Conservation (phyloP, 2,888 invertebrate species). For the Nomada ruficornis region DNA sequence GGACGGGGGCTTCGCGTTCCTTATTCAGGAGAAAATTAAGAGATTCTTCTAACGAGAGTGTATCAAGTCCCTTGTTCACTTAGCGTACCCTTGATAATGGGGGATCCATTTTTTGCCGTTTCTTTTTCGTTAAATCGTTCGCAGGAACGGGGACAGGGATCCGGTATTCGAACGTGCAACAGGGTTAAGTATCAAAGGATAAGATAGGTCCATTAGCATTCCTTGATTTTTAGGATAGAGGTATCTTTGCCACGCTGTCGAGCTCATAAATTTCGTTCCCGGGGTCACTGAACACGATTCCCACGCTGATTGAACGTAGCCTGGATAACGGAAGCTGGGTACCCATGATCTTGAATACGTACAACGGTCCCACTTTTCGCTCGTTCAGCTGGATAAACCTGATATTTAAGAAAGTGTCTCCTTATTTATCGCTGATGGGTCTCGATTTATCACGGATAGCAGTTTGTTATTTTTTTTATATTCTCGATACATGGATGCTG, state of each 20-base stretch:
- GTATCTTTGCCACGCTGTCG: constrained; percentile 25
- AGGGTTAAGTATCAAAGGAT: constrained; percentile 12
- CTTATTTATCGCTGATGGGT: constrained; percentile 16
- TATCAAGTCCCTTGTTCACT: background rate
- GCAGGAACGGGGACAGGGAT: background rate
- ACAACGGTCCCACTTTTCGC: constrained; percentile 63
- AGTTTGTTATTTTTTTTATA: background rate
- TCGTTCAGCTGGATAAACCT: constrained; percentile 63
- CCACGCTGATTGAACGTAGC: constrained; percentile 65
- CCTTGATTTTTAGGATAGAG: constrained; percentile 1
- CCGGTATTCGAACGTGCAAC: background rate
- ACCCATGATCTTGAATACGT: constrained; percentile 63
- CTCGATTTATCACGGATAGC: background rate
- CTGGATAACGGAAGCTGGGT: constrained; percentile 59
- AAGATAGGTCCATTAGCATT: constrained; percentile 32
- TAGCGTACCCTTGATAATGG: background rate
- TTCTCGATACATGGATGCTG: background rate
- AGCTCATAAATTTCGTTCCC: constrained; percentile 58
- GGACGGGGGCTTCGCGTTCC: constrained; percentile 8
- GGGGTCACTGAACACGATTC: constrained; percentile 57
- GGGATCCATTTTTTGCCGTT: background rate
- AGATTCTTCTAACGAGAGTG: background rate
- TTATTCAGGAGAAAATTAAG: constrained; percentile 4
- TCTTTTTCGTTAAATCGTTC: background rate
- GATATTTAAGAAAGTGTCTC: constrained; percentile 39